These are phyloP conservation scores for Megalops atlanticus DNA, from an alignment of 2,113 vertebrate genomes.

Conservation along the genomic window DNA sequence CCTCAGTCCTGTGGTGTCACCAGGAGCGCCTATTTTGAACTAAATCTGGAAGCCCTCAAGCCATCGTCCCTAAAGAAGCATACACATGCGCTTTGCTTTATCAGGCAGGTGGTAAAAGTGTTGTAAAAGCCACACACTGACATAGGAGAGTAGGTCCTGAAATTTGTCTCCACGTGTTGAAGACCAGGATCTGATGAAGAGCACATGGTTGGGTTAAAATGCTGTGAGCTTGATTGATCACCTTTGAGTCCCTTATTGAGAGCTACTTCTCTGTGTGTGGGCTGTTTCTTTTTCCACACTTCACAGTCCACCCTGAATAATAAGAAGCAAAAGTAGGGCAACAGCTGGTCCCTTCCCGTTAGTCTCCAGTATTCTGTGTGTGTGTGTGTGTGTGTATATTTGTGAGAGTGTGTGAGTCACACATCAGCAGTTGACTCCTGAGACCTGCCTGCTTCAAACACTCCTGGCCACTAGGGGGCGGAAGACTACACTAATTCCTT, in stretches of 20 bases:
- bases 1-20: background rate
- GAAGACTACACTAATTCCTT: background rate
- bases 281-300: background rate
- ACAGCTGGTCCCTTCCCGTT: background rate
- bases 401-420: background rate
- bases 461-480: background rate
- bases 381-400: constrained; percentile 1
- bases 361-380: background rate
- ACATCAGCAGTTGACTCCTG: background rate
- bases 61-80: background rate
- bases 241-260: background rate
- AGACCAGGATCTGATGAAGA: background rate
- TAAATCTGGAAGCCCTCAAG: too few relatives aligned
- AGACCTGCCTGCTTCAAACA: background rate
- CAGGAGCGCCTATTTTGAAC: background rate
- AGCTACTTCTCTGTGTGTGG: background rate
- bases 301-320: too few relatives aligned
- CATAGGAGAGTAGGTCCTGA: background rate
- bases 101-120: too few relatives aligned
- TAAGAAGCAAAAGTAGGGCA: background rate
- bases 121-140: background rate
- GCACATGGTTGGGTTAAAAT: background rate
- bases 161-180: background rate
- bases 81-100: too few relatives aligned
- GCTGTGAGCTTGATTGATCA: background rate